Conservation (phyloP, 30 jellyfish, hydroid and myxozoan genomes). For the Haliclystus octoradiatus region DNA sequence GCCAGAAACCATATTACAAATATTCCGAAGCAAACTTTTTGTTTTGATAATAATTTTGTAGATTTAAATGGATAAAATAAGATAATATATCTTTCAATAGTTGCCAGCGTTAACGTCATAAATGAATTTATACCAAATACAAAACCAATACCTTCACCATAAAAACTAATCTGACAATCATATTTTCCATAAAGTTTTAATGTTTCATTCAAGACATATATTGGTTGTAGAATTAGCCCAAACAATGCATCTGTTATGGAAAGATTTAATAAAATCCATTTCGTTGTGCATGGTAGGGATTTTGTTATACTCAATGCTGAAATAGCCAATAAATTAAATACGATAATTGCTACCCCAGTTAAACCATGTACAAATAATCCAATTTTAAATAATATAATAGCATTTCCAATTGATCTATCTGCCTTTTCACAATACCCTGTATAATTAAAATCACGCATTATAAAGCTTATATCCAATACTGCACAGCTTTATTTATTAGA, state of each 20-base stretch:
- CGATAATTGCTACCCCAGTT: neutral
- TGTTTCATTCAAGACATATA: neutral
- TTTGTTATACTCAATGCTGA: neutral
- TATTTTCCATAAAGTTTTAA: neutral
- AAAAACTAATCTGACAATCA: neutral
- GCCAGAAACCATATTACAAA: neutral
- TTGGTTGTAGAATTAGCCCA: neutral
- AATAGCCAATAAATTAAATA: neutral
- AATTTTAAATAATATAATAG: neutral
- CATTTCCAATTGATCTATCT: no score
- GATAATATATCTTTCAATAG: neutral
- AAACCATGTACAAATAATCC: neutral
- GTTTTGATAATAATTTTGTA: neutral
- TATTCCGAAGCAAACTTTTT: neutral
- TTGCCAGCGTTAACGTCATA: neutral
- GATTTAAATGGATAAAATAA: neutral
- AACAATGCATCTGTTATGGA: neutral
- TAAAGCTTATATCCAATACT: no score
- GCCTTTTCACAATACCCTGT: no score
- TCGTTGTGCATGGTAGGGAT: neutral
- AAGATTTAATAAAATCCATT: neutral
- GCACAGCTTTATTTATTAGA: no score
- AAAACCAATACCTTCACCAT: neutral
- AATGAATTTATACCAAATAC: neutral
- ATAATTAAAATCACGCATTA: no score